phyloP scores from a whole-genome alignment of 2,797 vertebrate genomes.

The Pipistrellus pygmaeus region DNA sequence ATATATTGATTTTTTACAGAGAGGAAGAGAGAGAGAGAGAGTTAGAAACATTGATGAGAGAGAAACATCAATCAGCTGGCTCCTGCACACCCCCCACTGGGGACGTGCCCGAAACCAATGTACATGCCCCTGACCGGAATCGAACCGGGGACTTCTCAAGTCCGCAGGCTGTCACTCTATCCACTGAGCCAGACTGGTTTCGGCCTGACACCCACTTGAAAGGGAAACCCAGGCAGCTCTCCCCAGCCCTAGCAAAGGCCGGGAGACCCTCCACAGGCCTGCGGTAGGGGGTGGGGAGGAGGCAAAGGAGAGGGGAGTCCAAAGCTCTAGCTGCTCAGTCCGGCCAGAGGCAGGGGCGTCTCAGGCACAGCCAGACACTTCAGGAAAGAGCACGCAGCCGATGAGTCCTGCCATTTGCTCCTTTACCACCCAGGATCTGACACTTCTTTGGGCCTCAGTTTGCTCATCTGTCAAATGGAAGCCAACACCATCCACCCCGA shows the following conservation, averaged over 20 bases:
- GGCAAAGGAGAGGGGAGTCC: background rate
- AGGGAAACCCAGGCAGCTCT: background rate
- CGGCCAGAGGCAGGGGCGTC: background rate
- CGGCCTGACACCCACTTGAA: background rate
- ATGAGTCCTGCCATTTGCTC: background rate
- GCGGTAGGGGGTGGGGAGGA: background rate
- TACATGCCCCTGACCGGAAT: too few relatives aligned
- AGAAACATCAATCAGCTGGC: too few relatives aligned
- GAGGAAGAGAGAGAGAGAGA: too few relatives aligned
- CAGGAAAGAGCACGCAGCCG: background rate
- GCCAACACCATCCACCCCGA: background rate
- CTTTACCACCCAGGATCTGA: background rate
- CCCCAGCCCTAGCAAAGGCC: background rate
- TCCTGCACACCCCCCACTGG: too few relatives aligned
- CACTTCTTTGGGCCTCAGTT: background rate
- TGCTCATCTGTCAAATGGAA: constrained; percentile 27
- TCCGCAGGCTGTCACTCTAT: too few relatives aligned
- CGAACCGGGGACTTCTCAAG: too few relatives aligned
- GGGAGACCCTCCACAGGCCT: background rate
- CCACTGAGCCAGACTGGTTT: too few relatives aligned
- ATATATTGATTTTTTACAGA: too few relatives aligned
- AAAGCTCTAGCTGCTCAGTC: background rate
- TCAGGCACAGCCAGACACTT: background rate
- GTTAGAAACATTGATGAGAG: too few relatives aligned
- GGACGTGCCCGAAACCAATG: too few relatives aligned